Evolutionary conservation across 1,140 invertebrate species (phyloP), one percentile per base, ranked within the genome.

Genomic region (Drosophila fuyamai): DNA sequence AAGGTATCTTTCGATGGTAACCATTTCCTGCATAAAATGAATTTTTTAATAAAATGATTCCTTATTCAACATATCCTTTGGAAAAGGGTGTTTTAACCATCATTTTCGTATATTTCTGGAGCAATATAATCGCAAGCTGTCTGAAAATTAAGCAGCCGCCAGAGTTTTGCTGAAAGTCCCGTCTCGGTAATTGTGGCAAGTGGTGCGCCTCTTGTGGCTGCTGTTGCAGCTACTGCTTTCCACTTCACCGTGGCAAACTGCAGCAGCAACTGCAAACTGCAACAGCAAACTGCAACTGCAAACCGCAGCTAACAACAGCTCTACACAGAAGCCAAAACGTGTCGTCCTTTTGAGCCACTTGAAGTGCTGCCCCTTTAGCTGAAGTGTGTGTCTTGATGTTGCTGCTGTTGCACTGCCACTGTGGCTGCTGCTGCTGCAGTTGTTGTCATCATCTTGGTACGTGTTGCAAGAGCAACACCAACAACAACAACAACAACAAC

Each of bases 331-430:
- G 83, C 80, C 65, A 84, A 89, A 89, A 89, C 84, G 84, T 89
- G 84, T 89, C 84, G 84, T 89, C 84, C 84, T 89, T 86, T 89
- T 89, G 84, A 90, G 80, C 47, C 85, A 89, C 84, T 85, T 79
- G 76, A 78, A 57, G 68, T 58, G 66, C 65, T 71, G 67, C 67
- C 67, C 67, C 67, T 51, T 71, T 29, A 70, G 53, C 61, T 79
- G 66, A 76, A 61, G 71, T 65, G 74, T 72, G 54, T 65, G 60
- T 54, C 46, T 47, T 55, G 51, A 43, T 65, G 51, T 51, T 51
- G 48, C 48, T 14, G 57, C 43, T 63, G 40, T 53, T 62, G 56
- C 50, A 62, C n/a, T 59, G 55, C 55, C 32, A 35, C 51, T 36
- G 40, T 27, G 35, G 68, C 67, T 36, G 46, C 46, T 56, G 46